Evolutionary conservation across 2,113 vertebrate genomes (phyloP).

Genomic region (Lepisosteus osseus): DNA sequence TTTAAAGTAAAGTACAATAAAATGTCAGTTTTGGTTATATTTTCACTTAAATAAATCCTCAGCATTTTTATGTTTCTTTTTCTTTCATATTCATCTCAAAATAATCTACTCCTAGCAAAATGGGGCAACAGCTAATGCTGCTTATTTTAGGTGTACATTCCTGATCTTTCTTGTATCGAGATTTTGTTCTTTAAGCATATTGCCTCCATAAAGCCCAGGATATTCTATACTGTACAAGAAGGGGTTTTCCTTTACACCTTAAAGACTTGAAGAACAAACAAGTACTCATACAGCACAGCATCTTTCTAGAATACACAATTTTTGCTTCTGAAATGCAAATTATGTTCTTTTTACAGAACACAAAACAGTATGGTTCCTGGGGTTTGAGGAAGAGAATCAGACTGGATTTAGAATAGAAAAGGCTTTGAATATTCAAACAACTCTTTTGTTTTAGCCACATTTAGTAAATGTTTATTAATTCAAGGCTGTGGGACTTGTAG

Average conservation of each 20-base stretch:
- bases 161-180: too few species aligned
- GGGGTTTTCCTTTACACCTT: constrained; percentile 16
- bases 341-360: background rate
- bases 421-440: background rate
- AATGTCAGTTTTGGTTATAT: constrained; percentile 19
- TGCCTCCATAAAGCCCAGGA: background rate
- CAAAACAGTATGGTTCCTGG: background rate
- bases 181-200: background rate
- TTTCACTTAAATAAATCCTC: constrained; percentile 12
- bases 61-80: constrained; percentile 27
- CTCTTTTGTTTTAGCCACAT: background rate
- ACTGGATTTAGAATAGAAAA: background rate
- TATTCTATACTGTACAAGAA: constrained; percentile 15
- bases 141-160: background rate
- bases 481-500: background rate
- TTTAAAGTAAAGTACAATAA: constrained; percentile 16
- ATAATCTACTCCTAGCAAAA: constrained; percentile 9
- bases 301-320: constrained; percentile 1
- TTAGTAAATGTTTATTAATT: background rate
- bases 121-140: constrained; percentile 4
- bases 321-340: constrained; percentile 5
- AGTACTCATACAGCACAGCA: background rate
- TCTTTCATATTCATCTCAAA: constrained; percentile 19
- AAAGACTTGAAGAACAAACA: constrained; percentile 17
- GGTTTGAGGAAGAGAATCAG: background rate